These are phyloP conservation scores for Corynorhinus townsendii DNA, from an alignment of 2,113 vertebrate genomes.

Conservation along the genomic window DNA sequence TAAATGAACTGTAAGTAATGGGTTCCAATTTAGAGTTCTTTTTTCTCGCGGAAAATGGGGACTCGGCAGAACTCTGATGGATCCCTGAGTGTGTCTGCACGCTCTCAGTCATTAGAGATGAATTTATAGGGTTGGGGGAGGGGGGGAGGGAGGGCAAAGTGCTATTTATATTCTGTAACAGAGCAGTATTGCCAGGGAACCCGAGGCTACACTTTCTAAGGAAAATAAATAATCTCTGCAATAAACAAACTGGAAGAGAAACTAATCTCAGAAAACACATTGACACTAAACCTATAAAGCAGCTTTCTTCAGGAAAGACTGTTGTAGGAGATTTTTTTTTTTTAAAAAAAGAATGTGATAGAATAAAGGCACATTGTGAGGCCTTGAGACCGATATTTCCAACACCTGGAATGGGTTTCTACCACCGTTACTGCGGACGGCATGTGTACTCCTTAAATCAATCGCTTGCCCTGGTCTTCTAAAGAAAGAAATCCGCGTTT, in stretches of 20 bases:
- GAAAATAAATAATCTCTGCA: slow-evolving; percentile 52
- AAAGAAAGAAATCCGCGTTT: background rate
- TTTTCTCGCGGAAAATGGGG: slow-evolving; percentile 49
- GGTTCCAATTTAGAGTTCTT: slow-evolving; percentile 14
- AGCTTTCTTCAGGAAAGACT: background rate
- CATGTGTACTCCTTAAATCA: background rate
- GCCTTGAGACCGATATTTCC: background rate
- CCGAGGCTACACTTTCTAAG: slow-evolving; percentile 54
- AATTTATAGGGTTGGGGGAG: slow-evolving; percentile 34
- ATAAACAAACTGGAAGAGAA: slow-evolving; percentile 49
- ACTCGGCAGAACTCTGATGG: background rate
- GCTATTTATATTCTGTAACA: background rate
- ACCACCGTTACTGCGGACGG: background rate
- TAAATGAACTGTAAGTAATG: slow-evolving; percentile 62
- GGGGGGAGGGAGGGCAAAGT: background rate
- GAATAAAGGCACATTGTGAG: background rate
- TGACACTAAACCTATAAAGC: slow-evolving; percentile 40
- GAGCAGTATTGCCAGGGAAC: slow-evolving; percentile 44
- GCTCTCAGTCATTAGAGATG: slow-evolving; percentile 36
- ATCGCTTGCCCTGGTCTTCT: background rate
- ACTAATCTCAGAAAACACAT: slow-evolving; percentile 50
- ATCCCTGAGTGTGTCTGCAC: background rate
- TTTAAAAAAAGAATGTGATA: background rate
- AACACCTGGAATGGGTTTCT: background rate
- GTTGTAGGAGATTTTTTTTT: background rate